These are phyloP conservation scores for Hypanus sabinus DNA, from an alignment of 2,113 vertebrate genomes.

Conservation along the genomic window DNA sequence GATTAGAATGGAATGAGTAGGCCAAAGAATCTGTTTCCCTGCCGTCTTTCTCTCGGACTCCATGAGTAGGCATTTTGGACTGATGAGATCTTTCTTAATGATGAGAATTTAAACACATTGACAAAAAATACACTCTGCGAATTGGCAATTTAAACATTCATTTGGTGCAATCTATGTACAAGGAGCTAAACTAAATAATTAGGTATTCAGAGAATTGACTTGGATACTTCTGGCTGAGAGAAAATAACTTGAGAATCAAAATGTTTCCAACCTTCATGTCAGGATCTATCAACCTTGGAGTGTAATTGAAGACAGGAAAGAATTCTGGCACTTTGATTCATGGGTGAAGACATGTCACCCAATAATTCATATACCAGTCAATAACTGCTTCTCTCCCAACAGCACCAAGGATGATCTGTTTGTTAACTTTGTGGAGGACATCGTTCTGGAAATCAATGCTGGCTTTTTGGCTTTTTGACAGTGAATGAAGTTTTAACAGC, in stretches of 20 bases:
- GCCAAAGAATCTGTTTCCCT: no score
- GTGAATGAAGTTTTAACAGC: no score
- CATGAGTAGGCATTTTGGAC: not conserved
- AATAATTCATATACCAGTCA: not conserved
- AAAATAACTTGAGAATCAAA: not conserved
- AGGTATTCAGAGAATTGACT: not conserved
- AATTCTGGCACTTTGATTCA: not conserved
- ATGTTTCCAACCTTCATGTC: not conserved
- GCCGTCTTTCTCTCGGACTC: no score
- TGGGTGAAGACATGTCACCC: not conserved
- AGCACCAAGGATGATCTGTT: no score
- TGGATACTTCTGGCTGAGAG: not conserved
- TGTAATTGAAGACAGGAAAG: not conserved
- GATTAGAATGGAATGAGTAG: no score
- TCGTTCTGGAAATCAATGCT: no score
- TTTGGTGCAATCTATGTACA: not conserved
- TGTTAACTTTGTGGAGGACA: no score
- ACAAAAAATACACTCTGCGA: not conserved
- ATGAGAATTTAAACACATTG: not conserved
- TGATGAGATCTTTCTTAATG: not conserved
- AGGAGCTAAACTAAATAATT: not conserved
- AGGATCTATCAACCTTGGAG: not conserved
- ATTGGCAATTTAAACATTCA: not conserved
- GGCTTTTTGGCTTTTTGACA: no score
- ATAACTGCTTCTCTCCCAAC: no score